Evolutionary conservation across 2,888 invertebrate genomes (phyloP).

Genomic region (Sinhomidia bicolor): DNA sequence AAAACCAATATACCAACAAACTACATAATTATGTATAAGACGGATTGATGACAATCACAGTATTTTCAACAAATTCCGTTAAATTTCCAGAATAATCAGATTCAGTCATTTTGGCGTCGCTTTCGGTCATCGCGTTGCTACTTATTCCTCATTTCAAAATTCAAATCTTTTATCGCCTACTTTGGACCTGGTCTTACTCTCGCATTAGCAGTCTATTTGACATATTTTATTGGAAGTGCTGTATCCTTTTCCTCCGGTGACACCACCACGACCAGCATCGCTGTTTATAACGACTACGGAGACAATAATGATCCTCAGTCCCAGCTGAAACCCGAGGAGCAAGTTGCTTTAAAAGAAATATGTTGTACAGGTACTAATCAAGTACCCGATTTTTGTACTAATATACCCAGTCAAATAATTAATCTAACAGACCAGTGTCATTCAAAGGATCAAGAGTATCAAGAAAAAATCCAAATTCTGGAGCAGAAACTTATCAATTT

Average conservation of each 20-base stretch:
- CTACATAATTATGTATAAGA: too few relatives aligned
- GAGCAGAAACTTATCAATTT: background rate
- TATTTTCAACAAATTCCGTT: too few relatives aligned
- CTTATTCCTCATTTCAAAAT: background rate
- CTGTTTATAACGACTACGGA: too few relatives aligned
- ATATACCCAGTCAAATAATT: background rate
- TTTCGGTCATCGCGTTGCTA: too few relatives aligned
- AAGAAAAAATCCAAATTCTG: background rate
- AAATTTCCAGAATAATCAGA: too few relatives aligned
- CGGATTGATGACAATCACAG: too few relatives aligned
- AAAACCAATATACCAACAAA: too few relatives aligned
- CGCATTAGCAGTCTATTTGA: background rate
- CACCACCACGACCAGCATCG: too few relatives aligned
- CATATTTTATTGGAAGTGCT: background rate
- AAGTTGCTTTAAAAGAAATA: background rate
- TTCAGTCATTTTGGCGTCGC: too few relatives aligned
- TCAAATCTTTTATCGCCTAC: background rate
- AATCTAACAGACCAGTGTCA: background rate
- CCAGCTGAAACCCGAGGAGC: too few relatives aligned
- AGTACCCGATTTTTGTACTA: background rate
- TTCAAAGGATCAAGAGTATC: background rate
- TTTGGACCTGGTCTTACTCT: background rate
- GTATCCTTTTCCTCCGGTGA: background rate
- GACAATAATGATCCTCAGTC: too few relatives aligned
- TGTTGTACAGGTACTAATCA: background rate